Evolutionary conservation across 2,888 invertebrate species (phyloP), one percentile per base, ranked within the genome.

Genomic region (Pristionchus entomophagus): DNA sequence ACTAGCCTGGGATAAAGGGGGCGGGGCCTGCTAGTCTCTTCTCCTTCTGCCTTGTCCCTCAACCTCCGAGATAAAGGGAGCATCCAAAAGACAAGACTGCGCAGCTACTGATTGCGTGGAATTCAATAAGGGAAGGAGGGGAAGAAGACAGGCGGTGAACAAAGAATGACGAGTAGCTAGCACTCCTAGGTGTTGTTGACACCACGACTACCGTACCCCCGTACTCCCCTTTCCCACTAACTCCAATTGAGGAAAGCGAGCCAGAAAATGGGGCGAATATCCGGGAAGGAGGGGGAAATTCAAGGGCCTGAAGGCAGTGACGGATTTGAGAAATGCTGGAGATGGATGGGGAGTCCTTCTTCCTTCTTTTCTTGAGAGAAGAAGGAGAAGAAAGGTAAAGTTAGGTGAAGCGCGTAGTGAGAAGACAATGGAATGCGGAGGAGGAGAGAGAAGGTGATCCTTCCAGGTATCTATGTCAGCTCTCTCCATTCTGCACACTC

Each of bases 21-120:
- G 62, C 62, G 62, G 62, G 26, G 32, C 19, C 62, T 29, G 3
- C 10, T 6, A 26, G 62, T 1, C 35, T 73, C 73, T 22, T 77
- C 49, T 45, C 49, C 32, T 32, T 38, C 32, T 62, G 29, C 19
- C 14, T 32, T 41, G 32, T 59, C n/a, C 38, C 8, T 6, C n/a
- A 26, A 59, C 56, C 22, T 53, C 14, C 29, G 49, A 51, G 45
- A 53, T 38, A 41, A 35, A 17, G 17, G 77, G 32, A 41, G 77
- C 5, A 38, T 10, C 10, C 35, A 32, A 77, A 41, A 77, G 65
- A 65, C 45, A 19, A 65, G 65, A 22, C 65, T 56, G 26, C 56
- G 53, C 12, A 35, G 14, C 22, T 38, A 56, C 82, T 82, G 82
- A 82, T 82, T 82, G 84, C 65, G 65, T 8, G 41, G 65, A 62